Base-by-base conservation (phyloP, 2,888 invertebrate genomes). In the Lepidocyrtoides sp. region DNA sequence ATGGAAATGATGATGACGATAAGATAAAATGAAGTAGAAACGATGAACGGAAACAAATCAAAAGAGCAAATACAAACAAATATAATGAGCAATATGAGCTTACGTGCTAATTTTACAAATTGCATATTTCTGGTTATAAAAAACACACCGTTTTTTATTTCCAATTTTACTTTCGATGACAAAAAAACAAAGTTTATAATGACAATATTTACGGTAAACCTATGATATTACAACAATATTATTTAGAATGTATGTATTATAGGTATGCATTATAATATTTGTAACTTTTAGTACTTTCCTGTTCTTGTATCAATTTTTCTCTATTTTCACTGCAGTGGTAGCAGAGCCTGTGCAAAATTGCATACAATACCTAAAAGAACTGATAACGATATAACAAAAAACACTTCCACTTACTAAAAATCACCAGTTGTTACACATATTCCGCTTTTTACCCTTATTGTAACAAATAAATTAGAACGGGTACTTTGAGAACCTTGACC, bases 61-160 rank as follows among this genome's bases (percentile, higher is more conserved):
- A 20, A 29, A 2, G 60, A 26, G 10, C 5, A 66, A 66, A 66
- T 12, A 75, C 20, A 26, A 72, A 14, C 41, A 20, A 72, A n/a
- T n/a, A n/a, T n/a, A n/a, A n/a, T n/a, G n/a, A n/a, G n/a, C n/a
- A n/a, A n/a, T n/a, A n/a, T n/a, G n/a, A n/a, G n/a, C n/a, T n/a
- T n/a, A 75, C 48, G 20, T 75, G 44, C 44, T 17, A 41, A 23
- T 41, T 44, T 72, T 12, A 14, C 23, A 63, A 4, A 63, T n/a
- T 12, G 3, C 26, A 60, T 0, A 57, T 36, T 20, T 77, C 48
- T 51, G 89, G 89, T 41, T 83, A 89, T 84, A 89, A 89, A 89
- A 83, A 89, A 89, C 89, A 48, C 72, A 89, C 83, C 89, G 66
- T 77, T 84, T 83, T 89, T 89, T 89, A 89, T 89, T 89, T 89